These are phyloP conservation scores for Podabrus alpinus DNA, from an alignment of 2,888 invertebrate species.

Conservation along the genomic window DNA sequence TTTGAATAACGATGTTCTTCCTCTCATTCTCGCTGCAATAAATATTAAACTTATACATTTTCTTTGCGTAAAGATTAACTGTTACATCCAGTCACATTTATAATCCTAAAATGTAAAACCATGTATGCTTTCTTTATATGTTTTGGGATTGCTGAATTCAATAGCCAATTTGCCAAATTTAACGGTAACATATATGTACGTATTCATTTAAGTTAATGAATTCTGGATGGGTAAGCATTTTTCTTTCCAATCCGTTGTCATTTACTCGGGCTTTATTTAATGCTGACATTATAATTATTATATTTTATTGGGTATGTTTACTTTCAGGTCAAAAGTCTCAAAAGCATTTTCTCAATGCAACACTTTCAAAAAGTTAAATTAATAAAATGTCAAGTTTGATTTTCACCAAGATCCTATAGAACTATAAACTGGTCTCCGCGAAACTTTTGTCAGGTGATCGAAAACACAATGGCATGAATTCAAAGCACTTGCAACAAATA, in stretches of 20 bases:
- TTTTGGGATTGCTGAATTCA: neutral
- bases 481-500: no score
- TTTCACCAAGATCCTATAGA: no score
- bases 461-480: no score
- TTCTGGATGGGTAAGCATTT: neutral
- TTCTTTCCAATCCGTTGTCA: neutral
- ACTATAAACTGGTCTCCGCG: no score
- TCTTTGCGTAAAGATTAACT: neutral
- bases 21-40: neutral
- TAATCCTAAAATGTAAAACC: neutral
- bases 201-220: neutral
- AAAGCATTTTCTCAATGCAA: neutral
- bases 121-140: neutral
- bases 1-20: neutral
- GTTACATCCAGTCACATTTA: neutral
- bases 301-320: neutral
- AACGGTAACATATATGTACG: neutral
- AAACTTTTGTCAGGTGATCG: no score
- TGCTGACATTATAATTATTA: neutral
- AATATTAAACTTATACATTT: neutral
- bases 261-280: neutral
- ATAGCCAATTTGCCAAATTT: neutral
- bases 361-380: neutral
- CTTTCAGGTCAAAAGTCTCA: neutral
- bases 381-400: no score